phyloP scores from a whole-genome alignment of 2,113 vertebrate species.

The Sinocyclocheilus maitianheensis region DNA sequence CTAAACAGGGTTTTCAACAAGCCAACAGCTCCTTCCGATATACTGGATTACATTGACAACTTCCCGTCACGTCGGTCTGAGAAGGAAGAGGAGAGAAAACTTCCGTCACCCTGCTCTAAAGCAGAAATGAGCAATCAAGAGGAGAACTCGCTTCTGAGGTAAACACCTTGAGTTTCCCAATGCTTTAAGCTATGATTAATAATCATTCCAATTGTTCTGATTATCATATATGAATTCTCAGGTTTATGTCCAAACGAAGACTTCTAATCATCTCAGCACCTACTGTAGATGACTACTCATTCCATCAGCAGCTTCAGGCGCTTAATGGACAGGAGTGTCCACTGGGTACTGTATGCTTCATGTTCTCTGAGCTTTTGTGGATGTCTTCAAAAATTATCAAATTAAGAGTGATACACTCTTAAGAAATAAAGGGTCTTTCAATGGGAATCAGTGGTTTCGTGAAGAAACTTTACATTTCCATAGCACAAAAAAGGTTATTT shows the following conservation, averaged over 20 bases:
- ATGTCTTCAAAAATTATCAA: background rate
- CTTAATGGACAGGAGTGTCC: conserved; percentile 74
- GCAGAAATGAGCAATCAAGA: conserved; percentile 43
- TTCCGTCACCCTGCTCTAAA: conserved; percentile 59
- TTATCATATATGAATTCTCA: conserved; percentile 38
- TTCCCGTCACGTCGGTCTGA: conserved; percentile 74
- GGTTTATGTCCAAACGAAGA: conserved; percentile 78
- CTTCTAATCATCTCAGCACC: conserved; percentile 77
- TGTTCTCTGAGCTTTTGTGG: background rate
- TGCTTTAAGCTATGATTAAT: background rate
- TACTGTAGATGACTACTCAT: conserved; percentile 74
- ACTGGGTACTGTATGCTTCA: conserved; percentile 66
- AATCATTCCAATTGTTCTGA: background rate
- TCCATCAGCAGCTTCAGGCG: conserved; percentile 77
- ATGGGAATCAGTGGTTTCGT: background rate
- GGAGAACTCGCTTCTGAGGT: conserved; percentile 76
- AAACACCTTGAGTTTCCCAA: background rate
- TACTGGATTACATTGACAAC: conserved; percentile 73
- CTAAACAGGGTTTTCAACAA: conserved; percentile 72
- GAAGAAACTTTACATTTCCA: background rate
- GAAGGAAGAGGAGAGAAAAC: conserved; percentile 66
- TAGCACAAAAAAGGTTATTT: no score
- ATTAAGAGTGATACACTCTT: background rate
- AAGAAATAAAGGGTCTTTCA: background rate
- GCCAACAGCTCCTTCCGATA: conserved; percentile 64